Conservation (phyloP, 64 coral and sea anemone genomes). For the Hydrozoanthus tunicans region DNA sequence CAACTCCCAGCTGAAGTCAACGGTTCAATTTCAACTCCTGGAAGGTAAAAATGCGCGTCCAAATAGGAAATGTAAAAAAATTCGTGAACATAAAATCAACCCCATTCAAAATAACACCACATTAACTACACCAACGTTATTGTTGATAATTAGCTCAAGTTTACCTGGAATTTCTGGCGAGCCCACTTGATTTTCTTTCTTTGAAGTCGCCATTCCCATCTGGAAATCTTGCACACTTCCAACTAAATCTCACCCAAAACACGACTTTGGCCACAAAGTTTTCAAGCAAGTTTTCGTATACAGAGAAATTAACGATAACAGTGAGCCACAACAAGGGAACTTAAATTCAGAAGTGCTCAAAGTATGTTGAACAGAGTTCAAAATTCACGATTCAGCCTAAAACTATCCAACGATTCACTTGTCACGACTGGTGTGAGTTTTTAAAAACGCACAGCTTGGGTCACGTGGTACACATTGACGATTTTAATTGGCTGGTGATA, state of each 20-base stretch:
- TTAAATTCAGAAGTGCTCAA: background rate
- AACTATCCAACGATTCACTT: conserved; percentile 5
- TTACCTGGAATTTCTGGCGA: conserved; percentile 7
- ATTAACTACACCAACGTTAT: background rate
- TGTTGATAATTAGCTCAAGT: background rate
- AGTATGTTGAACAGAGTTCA: background rate
- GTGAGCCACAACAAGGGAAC: background rate
- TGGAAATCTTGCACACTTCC: background rate
- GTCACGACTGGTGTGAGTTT: conserved; percentile 33
- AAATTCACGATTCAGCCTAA: background rate
- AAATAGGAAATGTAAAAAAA: background rate
- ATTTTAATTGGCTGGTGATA: conserved; percentile 29
- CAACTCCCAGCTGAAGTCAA: conserved; percentile 10
- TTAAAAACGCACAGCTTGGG: background rate
- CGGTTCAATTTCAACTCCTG: conserved; percentile 19
- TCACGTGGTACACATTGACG: conserved; percentile 14
- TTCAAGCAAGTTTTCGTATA: background rate
- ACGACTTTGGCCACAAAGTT: background rate
- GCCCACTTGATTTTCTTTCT: background rate
- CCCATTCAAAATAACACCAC: background rate
- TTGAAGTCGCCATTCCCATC: conserved; percentile 60
- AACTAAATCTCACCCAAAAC: background rate
- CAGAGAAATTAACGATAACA: background rate
- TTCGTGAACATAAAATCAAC: background rate
- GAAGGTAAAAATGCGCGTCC: background rate